Percentiles rank a stretch among this genome's conserved stretches.
Conservation (phyloP, 2,113 vertebrate species). For the Ia io region DNA sequence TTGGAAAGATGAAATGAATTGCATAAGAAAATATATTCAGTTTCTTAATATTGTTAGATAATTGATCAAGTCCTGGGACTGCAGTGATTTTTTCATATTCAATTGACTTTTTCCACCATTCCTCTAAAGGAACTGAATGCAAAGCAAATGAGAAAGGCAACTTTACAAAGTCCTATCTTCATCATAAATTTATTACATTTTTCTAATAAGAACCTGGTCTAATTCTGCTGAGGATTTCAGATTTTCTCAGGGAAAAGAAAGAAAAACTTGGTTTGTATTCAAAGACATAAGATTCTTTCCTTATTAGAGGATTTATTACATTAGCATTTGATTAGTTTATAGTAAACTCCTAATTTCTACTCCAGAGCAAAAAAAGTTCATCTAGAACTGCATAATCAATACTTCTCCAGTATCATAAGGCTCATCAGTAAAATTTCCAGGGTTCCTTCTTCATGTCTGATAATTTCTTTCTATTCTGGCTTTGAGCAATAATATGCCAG, state of each 20-base stretch:
- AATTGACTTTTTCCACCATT: conserved; percentile 9
- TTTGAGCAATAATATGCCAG: neutral
- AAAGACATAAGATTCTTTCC: conserved; percentile 9
- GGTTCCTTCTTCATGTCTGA: neutral
- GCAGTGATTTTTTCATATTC: neutral
- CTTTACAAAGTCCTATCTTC: neutral
- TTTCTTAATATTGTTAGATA: conserved; percentile 59
- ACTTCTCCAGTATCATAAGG: neutral
- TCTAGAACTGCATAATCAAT: neutral
- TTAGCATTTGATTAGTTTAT: conserved; percentile 2
- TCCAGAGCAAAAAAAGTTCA: neutral
- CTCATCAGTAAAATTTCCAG: neutral
- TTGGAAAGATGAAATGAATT: conserved; percentile 23
- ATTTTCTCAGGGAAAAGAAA: neutral
- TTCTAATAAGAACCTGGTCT: conserved; percentile 32
- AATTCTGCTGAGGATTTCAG: conserved; percentile 36
- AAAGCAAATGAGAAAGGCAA: conserved; percentile 54
- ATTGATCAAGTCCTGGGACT: conserved; percentile 34
- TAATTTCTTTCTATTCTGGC: neutral
- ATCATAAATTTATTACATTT: conserved; percentile 61
- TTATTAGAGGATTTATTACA: conserved; percentile 24
- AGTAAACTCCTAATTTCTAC: neutral
- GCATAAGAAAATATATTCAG: conserved; percentile 24
- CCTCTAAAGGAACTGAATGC: conserved; percentile 35
- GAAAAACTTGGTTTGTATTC: neutral